These are phyloP conservation scores for Sesamia nonagrioides DNA, from an alignment of 1,140 invertebrate genomes.

Conservation along the genomic window DNA sequence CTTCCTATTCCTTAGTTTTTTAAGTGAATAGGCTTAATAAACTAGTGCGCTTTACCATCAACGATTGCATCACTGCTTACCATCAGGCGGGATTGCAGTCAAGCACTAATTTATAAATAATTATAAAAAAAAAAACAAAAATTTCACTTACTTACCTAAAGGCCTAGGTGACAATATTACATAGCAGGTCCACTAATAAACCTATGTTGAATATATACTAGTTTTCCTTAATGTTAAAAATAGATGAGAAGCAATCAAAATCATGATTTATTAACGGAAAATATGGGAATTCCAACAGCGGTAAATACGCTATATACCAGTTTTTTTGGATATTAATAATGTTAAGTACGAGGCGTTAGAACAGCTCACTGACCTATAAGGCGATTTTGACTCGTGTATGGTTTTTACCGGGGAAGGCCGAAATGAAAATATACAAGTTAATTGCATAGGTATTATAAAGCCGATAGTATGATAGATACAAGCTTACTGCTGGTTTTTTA, in stretches of 20 bases:
- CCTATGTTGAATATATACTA: too few relatives aligned
- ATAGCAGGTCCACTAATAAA: too few relatives aligned
- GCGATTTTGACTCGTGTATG: constrained; percentile 2
- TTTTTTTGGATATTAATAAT: not conserved
- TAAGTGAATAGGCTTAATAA: too few relatives aligned
- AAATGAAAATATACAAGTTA: not conserved
- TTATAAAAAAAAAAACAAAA: too few relatives aligned
- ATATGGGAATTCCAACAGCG: constrained; percentile 3
- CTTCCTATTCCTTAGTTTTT: too few relatives aligned
- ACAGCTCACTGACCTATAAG: constrained; percentile 15
- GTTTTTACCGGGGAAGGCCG: constrained; percentile 2
- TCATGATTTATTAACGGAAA: constrained; percentile 4
- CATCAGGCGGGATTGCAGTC: too few relatives aligned
- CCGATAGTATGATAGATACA: not conserved
- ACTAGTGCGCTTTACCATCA: too few relatives aligned
- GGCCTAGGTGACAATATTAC: too few relatives aligned
- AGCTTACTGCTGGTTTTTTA: too few relatives aligned
- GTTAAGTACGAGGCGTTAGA: not conserved
- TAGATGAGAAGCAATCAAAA: not conserved
- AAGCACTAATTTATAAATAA: too few relatives aligned
- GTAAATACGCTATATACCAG: constrained; percentile 1
- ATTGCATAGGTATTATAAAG: not conserved
- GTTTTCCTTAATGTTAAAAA: not conserved
- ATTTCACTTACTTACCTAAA: too few relatives aligned
- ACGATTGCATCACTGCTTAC: too few relatives aligned